Evolutionary conservation across 53 echinoderm and acorn worm species (phyloP), one percentile per base, ranked within the genome.

Genomic region (Zoroaster sp.): DNA sequence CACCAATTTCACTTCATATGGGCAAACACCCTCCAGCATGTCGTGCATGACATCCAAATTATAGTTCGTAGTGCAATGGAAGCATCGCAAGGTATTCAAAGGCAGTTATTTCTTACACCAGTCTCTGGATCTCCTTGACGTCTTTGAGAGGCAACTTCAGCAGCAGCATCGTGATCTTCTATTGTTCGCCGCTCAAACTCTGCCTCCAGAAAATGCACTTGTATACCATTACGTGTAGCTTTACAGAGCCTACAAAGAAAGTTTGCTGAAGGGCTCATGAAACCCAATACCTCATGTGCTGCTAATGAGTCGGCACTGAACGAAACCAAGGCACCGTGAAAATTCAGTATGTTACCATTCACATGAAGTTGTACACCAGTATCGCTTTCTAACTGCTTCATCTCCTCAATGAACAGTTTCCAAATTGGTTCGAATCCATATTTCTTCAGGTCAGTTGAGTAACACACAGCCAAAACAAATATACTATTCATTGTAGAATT

Each of bases 261-360:
- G 73, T 94, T 92, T n/a, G 94, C 92, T 38, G 94, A 89, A 43
- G 92, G 92, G 65, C 92, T 90, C 69, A 94, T 39, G 38, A 92
- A 94, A 6, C 92, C 89, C 11, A 94, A 68, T 10, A 92, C 3
- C 35, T 92, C 87, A 92, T 94, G 90, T 35, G 86, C 90, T 71
- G 94, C 94, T 34, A 87, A 34, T 0, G 81, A 40, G 68, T 94
- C 94, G 4, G 78, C 94, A 66, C 86, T 73, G 30, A 89, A 53
- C 28, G 90, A 77, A 14, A 86, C 80, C 2, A 94, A 46, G 1
- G 82, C 90, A 13, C 83, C 92, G 90, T 83, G 94, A 28, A 92
- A 13, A n/a, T 70, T 35, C 37, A 72, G n/a, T 38, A 46, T 46
- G 13, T 39, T 43, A 41, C 28, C 46, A 25, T 74, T 40, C 28